phyloP scores from a whole-genome alignment of 2,888 invertebrate genomes.

The Idaea straminata region DNA sequence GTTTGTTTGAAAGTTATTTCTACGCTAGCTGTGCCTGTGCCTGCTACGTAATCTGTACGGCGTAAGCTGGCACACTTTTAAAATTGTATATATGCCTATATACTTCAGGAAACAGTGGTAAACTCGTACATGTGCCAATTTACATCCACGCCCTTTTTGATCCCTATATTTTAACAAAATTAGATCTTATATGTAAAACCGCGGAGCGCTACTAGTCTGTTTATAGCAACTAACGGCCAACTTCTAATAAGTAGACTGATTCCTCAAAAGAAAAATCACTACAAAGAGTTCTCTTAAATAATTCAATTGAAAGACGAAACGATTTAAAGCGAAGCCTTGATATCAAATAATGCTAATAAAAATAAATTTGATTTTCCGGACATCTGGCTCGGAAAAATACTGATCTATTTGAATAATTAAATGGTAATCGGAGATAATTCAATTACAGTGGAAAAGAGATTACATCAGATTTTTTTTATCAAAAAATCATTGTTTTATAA shows the following conservation, averaged over 20 bases:
- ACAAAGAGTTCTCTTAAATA: background rate
- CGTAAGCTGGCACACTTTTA: too few relatives aligned
- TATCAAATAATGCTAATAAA: slow-evolving; percentile 33
- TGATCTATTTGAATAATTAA: background rate
- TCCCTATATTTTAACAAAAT: too few relatives aligned
- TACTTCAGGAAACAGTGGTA: too few relatives aligned
- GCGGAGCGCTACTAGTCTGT: too few relatives aligned
- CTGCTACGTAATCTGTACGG: too few relatives aligned
- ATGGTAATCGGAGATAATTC: background rate
- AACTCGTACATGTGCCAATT: too few relatives aligned
- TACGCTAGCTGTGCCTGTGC: too few relatives aligned
- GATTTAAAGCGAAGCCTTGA: background rate
- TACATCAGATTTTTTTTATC: background rate
- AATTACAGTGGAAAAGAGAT: background rate
- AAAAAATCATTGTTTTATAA: too few relatives aligned
- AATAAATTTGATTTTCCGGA: slow-evolving; percentile 32
- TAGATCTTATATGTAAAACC: too few relatives aligned
- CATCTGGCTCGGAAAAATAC: slow-evolving; percentile 1
- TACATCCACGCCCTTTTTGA: too few relatives aligned
- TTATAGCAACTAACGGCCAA: background rate
- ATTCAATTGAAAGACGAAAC: background rate
- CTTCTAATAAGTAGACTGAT: background rate
- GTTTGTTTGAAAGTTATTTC: too few relatives aligned
- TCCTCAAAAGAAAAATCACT: background rate
- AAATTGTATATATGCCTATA: too few relatives aligned